phyloP scores from a whole-genome alignment of 2,888 invertebrate genomes.

The Autographa gamma region DNA sequence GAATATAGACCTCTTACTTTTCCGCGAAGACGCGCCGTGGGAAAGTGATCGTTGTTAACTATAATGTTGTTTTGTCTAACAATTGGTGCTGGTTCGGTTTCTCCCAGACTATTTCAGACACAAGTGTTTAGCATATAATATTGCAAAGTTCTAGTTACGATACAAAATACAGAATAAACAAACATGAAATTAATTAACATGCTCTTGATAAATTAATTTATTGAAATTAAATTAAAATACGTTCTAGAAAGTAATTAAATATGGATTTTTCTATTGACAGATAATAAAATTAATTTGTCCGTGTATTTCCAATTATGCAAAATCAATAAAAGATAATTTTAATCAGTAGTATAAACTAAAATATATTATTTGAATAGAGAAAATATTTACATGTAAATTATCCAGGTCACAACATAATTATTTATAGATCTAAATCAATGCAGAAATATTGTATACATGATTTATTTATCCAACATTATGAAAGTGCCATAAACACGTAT shows the following conservation, averaged over 20 bases:
- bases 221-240: no score
- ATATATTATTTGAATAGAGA: not conserved
- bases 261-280: not conserved
- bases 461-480: conserved; percentile 5
- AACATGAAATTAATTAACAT: no score
- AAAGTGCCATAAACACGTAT: conserved; percentile 28
- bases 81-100: conserved; percentile 20
- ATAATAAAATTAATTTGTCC: not conserved
- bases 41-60: conserved; percentile 52
- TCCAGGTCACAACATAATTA: not conserved
- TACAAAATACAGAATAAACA: no score
- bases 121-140: not conserved
- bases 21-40: conserved; percentile 59
- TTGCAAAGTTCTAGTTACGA: no score
- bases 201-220: no score
- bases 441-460: not conserved
- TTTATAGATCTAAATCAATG: not conserved
- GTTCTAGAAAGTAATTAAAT: not conserved
- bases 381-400: no score
- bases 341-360: not conserved
- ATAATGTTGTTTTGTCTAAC: conserved; percentile 15
- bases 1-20: conserved; percentile 61
- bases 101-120: not conserved
- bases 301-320: not conserved
- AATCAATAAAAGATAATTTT: not conserved